A percentile compares a stretch with the other conserved stretches of the same genome.
Evolutionary conservation across 1,140 invertebrate species (phyloP).

Genomic region (Odontomachus brunneus): DNA sequence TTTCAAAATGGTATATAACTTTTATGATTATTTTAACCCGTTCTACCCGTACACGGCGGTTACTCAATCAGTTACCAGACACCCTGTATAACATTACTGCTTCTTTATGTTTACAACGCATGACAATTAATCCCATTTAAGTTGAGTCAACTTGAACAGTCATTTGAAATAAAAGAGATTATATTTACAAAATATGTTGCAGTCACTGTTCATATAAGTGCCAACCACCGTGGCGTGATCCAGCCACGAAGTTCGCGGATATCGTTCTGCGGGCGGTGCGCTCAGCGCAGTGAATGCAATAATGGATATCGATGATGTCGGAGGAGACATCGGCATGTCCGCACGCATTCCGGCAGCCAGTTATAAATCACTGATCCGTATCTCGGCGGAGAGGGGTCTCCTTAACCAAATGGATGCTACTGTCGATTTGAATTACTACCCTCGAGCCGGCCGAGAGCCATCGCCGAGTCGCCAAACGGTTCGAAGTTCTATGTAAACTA

Average conservation of each 20-base stretch:
- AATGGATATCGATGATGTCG: slow-evolving; percentile 75
- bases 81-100: too few relatives aligned
- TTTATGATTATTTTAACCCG: too few relatives aligned
- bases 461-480: slow-evolving; percentile 71
- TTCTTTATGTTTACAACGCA: too few relatives aligned
- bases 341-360: slow-evolving; percentile 78
- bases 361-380: slow-evolving; percentile 79
- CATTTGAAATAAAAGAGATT: too few relatives aligned
- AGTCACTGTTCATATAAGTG: too few relatives aligned
- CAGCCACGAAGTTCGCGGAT: slow-evolving; percentile 33
- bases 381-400: slow-evolving; percentile 66
- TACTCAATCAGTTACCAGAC: too few relatives aligned
- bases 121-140: too few relatives aligned
- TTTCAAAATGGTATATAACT: too few relatives aligned
- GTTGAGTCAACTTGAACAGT: too few relatives aligned
- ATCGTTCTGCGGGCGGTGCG: slow-evolving; percentile 10
- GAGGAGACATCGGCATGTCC: slow-evolving; percentile 70
- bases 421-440: slow-evolving; percentile 79
- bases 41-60: too few relatives aligned
- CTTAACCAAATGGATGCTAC: slow-evolving; percentile 77
- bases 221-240: too few relatives aligned
- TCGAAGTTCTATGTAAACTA: slow-evolving; percentile 77
- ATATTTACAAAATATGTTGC: too few relatives aligned
- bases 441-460: slow-evolving; percentile 61
- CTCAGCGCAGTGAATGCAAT: slow-evolving; percentile 39